Conservation (phyloP, 2,888 invertebrate genomes). For the Stenodera caucasica region DNA sequence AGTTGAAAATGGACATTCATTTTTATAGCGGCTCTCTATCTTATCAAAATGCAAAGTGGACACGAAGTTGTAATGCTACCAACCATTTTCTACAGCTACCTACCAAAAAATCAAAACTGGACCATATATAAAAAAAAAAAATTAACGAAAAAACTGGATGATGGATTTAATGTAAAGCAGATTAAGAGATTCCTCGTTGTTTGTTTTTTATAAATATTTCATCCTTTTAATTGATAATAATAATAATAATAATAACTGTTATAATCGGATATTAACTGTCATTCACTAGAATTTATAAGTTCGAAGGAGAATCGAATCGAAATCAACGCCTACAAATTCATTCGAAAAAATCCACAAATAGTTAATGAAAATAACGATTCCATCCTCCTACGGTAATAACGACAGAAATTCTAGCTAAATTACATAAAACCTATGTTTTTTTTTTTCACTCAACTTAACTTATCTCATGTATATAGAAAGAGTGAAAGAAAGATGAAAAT, state of each 20-base stretch:
- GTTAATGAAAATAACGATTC: neutral
- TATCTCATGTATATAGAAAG: neutral
- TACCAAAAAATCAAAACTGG: no score
- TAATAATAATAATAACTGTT: neutral
- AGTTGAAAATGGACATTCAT: slow-evolving; percentile 38
- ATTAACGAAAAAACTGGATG: slow-evolving; percentile 24
- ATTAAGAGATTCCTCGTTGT: slow-evolving; percentile 1
- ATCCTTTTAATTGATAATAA: neutral
- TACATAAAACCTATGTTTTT: neutral
- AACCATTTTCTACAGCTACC: slow-evolving; percentile 25
- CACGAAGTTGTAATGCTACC: slow-evolving; percentile 43
- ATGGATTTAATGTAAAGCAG: slow-evolving; percentile 39
- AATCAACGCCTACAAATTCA: neutral
- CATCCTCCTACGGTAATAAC: neutral
- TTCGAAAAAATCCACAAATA: neutral
- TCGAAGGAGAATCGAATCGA: no score
- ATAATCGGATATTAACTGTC: no score
- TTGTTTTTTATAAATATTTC: neutral
- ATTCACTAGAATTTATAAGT: no score
- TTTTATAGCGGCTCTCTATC: slow-evolving; percentile 44
- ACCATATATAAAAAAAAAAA: no score
- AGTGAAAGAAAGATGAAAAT: slow-evolving; percentile 17
- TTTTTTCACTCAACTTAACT: neutral
- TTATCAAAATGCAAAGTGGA: slow-evolving; percentile 52
- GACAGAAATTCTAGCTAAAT: neutral